Evolutionary conservation across 2,797 vertebrate genomes (phyloP).

Genomic region (Pangasius krempfi): DNA sequence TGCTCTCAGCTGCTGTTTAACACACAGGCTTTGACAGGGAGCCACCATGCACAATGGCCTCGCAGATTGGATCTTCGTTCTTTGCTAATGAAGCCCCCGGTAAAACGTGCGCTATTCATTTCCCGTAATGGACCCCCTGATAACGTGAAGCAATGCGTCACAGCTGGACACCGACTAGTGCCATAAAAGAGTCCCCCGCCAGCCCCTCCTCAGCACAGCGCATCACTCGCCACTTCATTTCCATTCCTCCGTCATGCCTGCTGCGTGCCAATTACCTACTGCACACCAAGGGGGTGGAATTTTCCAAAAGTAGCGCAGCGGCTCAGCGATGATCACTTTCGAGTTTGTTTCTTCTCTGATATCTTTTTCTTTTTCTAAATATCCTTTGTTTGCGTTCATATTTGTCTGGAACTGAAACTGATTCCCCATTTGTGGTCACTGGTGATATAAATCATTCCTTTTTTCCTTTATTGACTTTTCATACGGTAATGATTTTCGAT

Average conservation of each 20-base stretch:
- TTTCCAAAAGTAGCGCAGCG: constrained; percentile 1
- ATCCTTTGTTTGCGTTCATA: background rate
- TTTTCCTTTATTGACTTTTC: background rate
- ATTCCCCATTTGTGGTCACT: background rate
- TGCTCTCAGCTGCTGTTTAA: constrained; percentile 44
- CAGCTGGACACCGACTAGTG: constrained; percentile 51
- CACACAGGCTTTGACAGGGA: constrained; percentile 28
- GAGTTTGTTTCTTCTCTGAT: background rate
- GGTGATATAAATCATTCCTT: background rate
- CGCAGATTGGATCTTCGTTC: constrained; percentile 48
- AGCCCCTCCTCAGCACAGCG: constrained; percentile 18
- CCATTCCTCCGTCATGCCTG: constrained; percentile 55
- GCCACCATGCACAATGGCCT: constrained; percentile 29
- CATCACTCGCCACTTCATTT: constrained; percentile 54
- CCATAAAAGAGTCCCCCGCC: constrained; percentile 53
- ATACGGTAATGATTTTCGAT: background rate
- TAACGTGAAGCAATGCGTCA: constrained; percentile 54
- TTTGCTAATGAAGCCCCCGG: constrained; percentile 54
- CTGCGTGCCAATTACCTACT: constrained; percentile 53
- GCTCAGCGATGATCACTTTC: background rate
- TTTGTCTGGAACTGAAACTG: background rate
- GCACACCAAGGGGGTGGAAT: constrained; percentile 19
- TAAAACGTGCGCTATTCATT: constrained; percentile 58
- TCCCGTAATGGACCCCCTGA: constrained; percentile 54
- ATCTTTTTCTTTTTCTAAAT: background rate